phyloP scores from a whole-genome alignment of 1,140 invertebrate genomes.

The Calosoma granatense region DNA sequence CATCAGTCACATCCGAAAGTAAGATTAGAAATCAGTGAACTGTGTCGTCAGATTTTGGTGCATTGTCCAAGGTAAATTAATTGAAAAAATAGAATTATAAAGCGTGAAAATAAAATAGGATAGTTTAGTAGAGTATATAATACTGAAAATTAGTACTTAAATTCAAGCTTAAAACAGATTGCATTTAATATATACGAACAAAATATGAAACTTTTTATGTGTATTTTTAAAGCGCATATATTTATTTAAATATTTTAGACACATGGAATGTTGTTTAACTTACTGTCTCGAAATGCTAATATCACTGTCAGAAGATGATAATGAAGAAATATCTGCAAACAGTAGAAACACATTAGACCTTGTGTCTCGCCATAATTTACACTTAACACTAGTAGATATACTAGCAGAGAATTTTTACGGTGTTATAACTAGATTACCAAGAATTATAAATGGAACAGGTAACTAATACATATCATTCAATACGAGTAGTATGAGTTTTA shows the following conservation, averaged over 20 bases:
- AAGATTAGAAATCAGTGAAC: slow-evolving; percentile 40
- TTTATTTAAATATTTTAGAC: slow-evolving; percentile 33
- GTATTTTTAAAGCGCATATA: slow-evolving; percentile 2
- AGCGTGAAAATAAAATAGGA: slow-evolving; percentile 10
- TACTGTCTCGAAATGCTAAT: slow-evolving; percentile 47
- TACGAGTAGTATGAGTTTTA: background rate
- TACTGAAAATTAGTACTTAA: no score
- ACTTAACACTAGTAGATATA: slow-evolving; percentile 36
- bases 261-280: slow-evolving; percentile 36
- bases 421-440: slow-evolving; percentile 42
- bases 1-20: slow-evolving; percentile 46
- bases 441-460: slow-evolving; percentile 49
- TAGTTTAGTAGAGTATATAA: no score
- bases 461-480: slow-evolving; percentile 11
- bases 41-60: slow-evolving; percentile 38
- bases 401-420: slow-evolving; percentile 47
- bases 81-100: slow-evolving; percentile 10
- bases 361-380: slow-evolving; percentile 29
- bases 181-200: no score
- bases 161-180: no score
- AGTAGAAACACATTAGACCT: slow-evolving; percentile 31
- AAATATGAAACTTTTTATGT: no score
- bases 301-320: slow-evolving; percentile 45
- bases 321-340: slow-evolving; percentile 34
- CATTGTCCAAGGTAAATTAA: slow-evolving; percentile 43